Evolutionary conservation across 2,113 vertebrate genomes (phyloP), one percentile per base, ranked within the genome.

Genomic region (Leiothrix lutea): DNA sequence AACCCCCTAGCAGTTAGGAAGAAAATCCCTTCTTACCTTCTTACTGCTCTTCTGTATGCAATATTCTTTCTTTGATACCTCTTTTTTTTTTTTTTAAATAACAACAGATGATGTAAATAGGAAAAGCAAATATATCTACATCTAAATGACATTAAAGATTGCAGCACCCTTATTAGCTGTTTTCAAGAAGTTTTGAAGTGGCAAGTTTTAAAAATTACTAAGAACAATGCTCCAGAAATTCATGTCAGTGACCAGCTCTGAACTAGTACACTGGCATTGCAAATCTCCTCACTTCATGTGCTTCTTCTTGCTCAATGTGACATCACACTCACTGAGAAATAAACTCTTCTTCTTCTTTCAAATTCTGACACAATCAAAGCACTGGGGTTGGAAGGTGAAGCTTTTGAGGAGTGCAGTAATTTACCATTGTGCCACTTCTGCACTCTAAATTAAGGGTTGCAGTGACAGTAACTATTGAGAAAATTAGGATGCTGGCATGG

Each of bases 401-500:
- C 78, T 92, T 80, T 58, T 92, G 71, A 91, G 80, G n/a, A 71
- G 51, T 87, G 61, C 77, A 4, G 0, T 95, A 92, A 96, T 94
- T 97, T 91, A 89, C 67, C 60, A 91, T 35, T 71, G 66, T 96
- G 90, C 62, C 89, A 95, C 38, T 85, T 94, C 62, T 67, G 42
- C 28, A 21, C 62, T 96, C 93, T 97, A 97, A 98, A 97, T 97
- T 97, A 97, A 82, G 84, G 93, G 64, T 91, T 97, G 56, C 84
- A 92, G 88, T 92, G 94, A 95, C 95, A 82, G 86, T 88, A 96
- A 88, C 51, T 93, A 91, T 48, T 4, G 28, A 95, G 88, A 97
- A 97, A 92, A 96, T 94, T 79, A 95, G 79, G 72, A 84, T 84
- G 57, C 31, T 85, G 57, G 44, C 54, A 74, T 61, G 42, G 78